Evolutionary conservation across 2,888 invertebrate species (phyloP).

Genomic region (Phyto melanocephala): DNA sequence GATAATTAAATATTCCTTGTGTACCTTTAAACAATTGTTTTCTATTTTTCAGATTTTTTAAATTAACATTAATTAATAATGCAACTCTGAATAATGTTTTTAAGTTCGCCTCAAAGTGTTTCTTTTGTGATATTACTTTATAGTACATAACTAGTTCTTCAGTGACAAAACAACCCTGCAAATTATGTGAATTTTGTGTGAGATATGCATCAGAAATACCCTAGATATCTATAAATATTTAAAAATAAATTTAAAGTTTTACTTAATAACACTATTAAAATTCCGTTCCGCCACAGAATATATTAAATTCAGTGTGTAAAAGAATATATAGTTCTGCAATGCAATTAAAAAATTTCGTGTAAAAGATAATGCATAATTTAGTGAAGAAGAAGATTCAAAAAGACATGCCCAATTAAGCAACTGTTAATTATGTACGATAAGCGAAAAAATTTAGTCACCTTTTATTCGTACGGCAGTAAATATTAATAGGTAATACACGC

Average conservation of each 20-base stretch:
- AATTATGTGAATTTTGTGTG: constrained; percentile 57
- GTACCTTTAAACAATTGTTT: too few species aligned
- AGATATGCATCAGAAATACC: constrained; percentile 18
- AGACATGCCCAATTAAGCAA: constrained; percentile 28
- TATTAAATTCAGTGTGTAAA: constrained; percentile 31
- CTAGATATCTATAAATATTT: too few species aligned
- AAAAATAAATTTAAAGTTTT: constrained; percentile 8
- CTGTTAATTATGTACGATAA: constrained; percentile 37
- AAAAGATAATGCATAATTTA: constrained; percentile 45
- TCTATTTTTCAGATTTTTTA: too few species aligned
- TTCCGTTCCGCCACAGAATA: neutral
- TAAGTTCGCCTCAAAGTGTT: constrained; percentile 39
- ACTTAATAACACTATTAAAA: neutral
- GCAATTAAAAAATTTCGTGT: constrained; percentile 16
- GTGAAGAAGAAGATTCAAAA: neutral
- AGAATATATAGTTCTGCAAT: neutral
- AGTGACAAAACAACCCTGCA: constrained; percentile 58
- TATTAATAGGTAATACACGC: constrained; percentile 52
- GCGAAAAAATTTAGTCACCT: constrained; percentile 58
- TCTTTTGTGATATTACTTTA: too few species aligned
- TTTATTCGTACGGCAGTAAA: constrained; percentile 51
- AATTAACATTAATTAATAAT: too few species aligned
- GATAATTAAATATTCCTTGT: too few species aligned
- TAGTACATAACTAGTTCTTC: neutral
- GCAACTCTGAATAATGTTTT: constrained; percentile 14